Base-by-base conservation (phyloP, 2,113 vertebrate species). In the Anarhynchus alexandrinus region DNA sequence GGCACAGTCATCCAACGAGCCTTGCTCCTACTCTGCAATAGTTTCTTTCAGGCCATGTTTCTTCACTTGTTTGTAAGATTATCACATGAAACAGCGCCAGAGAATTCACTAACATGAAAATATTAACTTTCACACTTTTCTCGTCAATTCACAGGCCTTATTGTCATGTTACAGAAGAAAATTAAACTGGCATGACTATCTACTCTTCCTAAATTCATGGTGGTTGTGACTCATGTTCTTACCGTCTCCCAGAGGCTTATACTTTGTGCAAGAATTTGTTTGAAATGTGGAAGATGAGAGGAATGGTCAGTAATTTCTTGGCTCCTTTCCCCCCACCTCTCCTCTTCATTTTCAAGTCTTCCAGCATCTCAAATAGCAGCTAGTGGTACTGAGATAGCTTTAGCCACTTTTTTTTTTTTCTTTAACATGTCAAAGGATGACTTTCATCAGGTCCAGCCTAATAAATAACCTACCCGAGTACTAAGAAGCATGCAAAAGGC, bases 1-100 rank as follows among this genome's bases (percentile, higher is more conserved):
- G 40, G 66, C 90, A 93, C 52, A 85, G 85, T 69, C 87, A 95
- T 58, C 54, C 78, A 90, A 62, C 11, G 3, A 69, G 40, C 54
- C 87, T 86, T 89, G 71, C 81, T 94, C 87, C 84, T 80, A 91
- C 47, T 85, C 84, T 42, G 43, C 40, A 36, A 45, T 21, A 91
- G 78, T 82, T 91, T 82, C 73, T 96, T 95, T 92, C 58, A 92
- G 87, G 87, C 71, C 67, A 51, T 3, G 6, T 66, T 91, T 94
- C 90, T 90, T 76, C 34, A 65, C 82, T 87, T 79, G 57, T 55
- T 88, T 62, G n/a, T 42, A 91, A 32, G n/a, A 81, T 78, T 71
- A 88, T 23, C 36, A 2, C 69, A 89, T 36, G 19, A 77, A 90
- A 73, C 27, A 42, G 38, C 38, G 66, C 18, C 49, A 61, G 82